Evolutionary conservation across 2,797 vertebrate species (phyloP), one percentile per base, ranked within the genome.

Genomic region (Mormyrops boulengeri): DNA sequence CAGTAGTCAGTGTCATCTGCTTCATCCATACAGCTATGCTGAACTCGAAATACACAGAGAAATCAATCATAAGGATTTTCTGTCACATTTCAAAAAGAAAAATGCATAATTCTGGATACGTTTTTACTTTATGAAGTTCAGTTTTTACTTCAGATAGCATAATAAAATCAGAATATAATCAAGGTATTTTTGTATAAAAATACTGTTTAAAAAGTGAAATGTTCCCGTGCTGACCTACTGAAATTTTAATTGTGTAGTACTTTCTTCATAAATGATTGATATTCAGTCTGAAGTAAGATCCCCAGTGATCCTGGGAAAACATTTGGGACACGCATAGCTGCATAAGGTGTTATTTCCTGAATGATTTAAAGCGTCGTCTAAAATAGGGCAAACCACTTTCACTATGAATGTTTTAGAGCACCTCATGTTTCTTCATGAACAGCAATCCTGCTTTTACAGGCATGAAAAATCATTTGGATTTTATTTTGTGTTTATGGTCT

Each of bases 251-350:
- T 26, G 17, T 84, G 69, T 50, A 34, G 53, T 53, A 11, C 6
- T 60, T 77, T 90, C 22, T 34, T 53, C 47, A 85, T 85, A 47
- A 88, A 90, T 90, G 92, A 94, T 85, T 95, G 92, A 96, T 96
- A 92, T 88, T 89, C 84, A 88, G 89, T 84, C 89, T 92, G 90
- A 91, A 90, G 52, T 62, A 55, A 30, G 86, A 85, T 91, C 92
- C 92, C 91, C 80, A 30, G 9, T 52, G 89, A 92, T 91, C 91
- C 88, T 8, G 55, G 89, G 91, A 90, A 92, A 92, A 92, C 90
- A 90, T 88, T 91, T 91, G 89, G 30, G 53, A 50, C 30, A 41
- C 1, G 19, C 7, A 92, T 52, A 90, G 69, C 7, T 87, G 82
- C 14, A 88, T 50, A 89, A 8, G 69, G 30, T 14, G 9, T 50